phyloP scores from a whole-genome alignment of 2,113 vertebrate genomes.

The Cyphomyrus plagiostoma region DNA sequence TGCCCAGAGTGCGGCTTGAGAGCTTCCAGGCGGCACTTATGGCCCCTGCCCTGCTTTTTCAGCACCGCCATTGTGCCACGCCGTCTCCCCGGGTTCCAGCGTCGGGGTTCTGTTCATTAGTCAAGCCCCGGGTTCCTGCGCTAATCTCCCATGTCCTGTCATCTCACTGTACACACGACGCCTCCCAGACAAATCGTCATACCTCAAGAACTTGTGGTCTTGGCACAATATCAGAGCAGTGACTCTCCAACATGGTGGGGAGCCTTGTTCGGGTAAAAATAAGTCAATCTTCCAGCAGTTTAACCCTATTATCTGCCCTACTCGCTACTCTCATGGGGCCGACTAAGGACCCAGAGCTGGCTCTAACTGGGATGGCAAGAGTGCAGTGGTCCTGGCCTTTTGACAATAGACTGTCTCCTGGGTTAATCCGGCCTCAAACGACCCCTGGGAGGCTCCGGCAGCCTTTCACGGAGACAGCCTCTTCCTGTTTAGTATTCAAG shows the following conservation, averaged over 20 bases:
- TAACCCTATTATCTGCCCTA: neutral
- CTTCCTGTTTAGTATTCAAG: constrained; percentile 26
- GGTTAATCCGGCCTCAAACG: constrained; percentile 8
- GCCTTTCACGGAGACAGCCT: constrained; percentile 21
- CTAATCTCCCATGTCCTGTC: neutral
- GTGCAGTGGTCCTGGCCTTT: neutral
- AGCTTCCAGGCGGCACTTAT: neutral
- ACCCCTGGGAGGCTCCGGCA: constrained; percentile 7
- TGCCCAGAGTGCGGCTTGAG: neutral
- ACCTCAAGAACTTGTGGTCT: neutral
- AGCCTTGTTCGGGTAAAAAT: neutral
- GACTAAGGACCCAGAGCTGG: neutral
- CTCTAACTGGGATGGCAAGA: neutral
- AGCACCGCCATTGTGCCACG: neutral
- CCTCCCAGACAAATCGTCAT: neutral
- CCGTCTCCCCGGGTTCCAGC: neutral
- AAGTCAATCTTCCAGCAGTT: neutral
- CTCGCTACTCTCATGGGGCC: neutral
- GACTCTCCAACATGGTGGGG: neutral
- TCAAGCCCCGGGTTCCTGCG: neutral
- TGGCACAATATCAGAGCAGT: neutral
- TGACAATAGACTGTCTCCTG: constrained; percentile 16
- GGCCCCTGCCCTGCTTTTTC: neutral
- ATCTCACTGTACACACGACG: neutral
- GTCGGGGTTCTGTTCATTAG: neutral